Evolutionary conservation across 2,113 vertebrate species (phyloP).

Genomic region (Periophthalmodon schlosseri): DNA sequence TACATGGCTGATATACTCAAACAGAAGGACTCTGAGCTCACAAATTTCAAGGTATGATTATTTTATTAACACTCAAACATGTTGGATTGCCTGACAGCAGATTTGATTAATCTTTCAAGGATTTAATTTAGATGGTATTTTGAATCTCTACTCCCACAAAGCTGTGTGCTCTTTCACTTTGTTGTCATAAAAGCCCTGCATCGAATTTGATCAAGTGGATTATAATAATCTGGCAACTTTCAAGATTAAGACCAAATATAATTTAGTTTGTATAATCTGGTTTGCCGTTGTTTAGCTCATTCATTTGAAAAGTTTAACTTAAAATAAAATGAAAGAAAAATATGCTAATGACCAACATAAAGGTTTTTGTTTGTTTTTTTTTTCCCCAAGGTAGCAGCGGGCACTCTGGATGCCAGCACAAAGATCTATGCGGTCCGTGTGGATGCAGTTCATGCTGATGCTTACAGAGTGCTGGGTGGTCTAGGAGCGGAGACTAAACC

Average conservation of each 20-base stretch:
- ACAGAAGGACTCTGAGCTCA: conserved; percentile 85
- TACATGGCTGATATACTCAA: conserved; percentile 93
- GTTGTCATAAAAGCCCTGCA: not conserved
- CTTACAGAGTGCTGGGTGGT: conserved; percentile 88
- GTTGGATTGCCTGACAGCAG: not conserved
- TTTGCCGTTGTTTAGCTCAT: not conserved
- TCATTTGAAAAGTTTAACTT: not conserved
- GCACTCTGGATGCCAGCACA: conserved; percentile 91
- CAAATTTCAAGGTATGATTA: conserved; percentile 89
- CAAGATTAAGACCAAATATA: not conserved
- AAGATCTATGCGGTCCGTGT: conserved; percentile 95
- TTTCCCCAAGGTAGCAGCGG: conserved; percentile 86
- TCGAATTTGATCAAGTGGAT: not conserved
- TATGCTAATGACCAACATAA: not conserved
- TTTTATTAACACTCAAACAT: not conserved
- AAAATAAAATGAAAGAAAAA: not conserved
- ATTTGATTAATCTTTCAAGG: not conserved
- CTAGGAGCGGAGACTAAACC: conserved; percentile 82
- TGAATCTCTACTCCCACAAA: not conserved
- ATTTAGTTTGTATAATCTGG: not conserved
- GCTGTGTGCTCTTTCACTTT: not conserved
- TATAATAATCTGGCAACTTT: not conserved
- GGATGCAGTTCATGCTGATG: conserved; percentile 88
- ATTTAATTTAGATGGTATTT: not conserved
- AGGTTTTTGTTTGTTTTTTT: not conserved